Evolutionary conservation across 2,113 vertebrate species (phyloP), one percentile per base, ranked within the genome.

Genomic region (Muntiacus muntjak): DNA sequence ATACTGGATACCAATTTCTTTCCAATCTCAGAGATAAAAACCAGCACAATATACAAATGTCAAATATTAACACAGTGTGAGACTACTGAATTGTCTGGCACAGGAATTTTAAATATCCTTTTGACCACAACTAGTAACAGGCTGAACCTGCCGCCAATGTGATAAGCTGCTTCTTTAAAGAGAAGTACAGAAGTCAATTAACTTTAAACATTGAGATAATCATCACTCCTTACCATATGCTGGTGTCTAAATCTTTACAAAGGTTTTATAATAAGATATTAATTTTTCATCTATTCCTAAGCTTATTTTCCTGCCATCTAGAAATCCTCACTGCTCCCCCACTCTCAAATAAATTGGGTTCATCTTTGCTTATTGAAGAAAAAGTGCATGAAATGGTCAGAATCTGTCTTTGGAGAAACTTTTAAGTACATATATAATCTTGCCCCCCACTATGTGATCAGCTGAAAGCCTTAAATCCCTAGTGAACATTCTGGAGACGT

Each of bases 1-100:
- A 94, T 58, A 97, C 6, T 54, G n/a, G 94, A 94, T 50, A 83
- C 54, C 19, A 67, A 89, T 86, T 86, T 97, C 23, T 95, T 94
- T 93, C 82, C n/a, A 95, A 83, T 13, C 36, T 93, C 86, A 94
- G n/a, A 87, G 88, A 96, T 97, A 89, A 98, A 98, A 97, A 92
- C 64, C 15, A 85, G 74, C 45, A 83, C 47, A 91, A 76, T 89
- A 97, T 89, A 91, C 28, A 96, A 97, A 97, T 95, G 67, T 91
- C 78, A 98, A 97, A 97, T 95, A 97, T 98, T 97, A 96, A 97
- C 95, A 98, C 33, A 95, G 26, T 40, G 33, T 95, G 47, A 96
- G 87, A 67, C 74, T 97, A 92, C 11, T 86, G 76, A 97, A 93
- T 88, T 57, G 50, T n/a, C 50, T 91, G 74, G 50, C 55, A 95